These are phyloP conservation scores for Pteronura brasiliensis DNA, from an alignment of 2,113 vertebrate species.

Conservation along the genomic window DNA sequence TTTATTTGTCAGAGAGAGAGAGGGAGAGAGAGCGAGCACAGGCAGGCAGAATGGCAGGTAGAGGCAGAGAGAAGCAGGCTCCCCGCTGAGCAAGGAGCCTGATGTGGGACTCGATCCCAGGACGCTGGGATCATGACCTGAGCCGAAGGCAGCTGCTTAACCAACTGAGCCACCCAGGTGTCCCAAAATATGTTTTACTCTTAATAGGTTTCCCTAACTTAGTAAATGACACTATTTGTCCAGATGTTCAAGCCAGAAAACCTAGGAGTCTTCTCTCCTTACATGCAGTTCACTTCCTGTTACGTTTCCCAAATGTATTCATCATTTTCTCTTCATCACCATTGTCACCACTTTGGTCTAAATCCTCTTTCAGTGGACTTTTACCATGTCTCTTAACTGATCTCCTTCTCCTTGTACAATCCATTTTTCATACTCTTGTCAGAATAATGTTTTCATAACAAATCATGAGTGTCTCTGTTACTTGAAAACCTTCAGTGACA, in stretches of 20 bases:
- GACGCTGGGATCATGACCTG: too few species aligned
- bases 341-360: neutral
- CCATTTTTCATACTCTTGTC: neutral
- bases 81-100: too few species aligned
- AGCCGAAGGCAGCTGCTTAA: too few species aligned
- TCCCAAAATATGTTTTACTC: neutral
- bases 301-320: neutral
- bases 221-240: neutral
- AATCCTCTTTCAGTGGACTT: neutral
- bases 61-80: too few species aligned
- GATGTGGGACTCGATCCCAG: too few species aligned
- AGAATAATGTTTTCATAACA: conserved; percentile 1
- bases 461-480: neutral
- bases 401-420: neutral
- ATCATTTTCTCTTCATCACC: neutral
- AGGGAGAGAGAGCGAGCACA: too few species aligned
- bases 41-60: too few species aligned
- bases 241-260: neutral
- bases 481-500: neutral
- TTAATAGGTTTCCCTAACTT: neutral
- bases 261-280: neutral
- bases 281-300: neutral
- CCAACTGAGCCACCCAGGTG: neutral
- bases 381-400: neutral
- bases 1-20: too few species aligned